Conservation (phyloP, 2,888 invertebrate species). For the Limnephilus auricula region DNA sequence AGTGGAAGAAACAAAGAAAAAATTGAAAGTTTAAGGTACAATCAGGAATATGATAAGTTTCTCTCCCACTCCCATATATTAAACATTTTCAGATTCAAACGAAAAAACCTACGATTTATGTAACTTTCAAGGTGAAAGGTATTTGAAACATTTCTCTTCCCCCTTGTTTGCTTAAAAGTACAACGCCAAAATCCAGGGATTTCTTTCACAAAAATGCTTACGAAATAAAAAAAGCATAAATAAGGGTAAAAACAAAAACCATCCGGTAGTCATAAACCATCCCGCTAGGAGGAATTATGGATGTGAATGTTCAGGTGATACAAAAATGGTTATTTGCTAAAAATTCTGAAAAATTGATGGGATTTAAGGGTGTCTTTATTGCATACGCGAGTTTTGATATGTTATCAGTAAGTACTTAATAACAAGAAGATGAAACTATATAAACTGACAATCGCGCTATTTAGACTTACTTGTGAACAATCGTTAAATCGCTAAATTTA, state of each 20-base stretch:
- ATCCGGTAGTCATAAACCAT: constrained; percentile 63
- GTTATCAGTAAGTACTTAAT: too few species aligned
- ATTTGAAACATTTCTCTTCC: constrained; percentile 52
- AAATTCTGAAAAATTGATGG: constrained; percentile 8
- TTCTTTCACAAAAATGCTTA: constrained; percentile 59
- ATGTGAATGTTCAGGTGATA: constrained; percentile 53
- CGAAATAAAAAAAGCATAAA: constrained; percentile 63
- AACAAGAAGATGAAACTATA: too few species aligned
- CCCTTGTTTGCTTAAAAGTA: constrained; percentile 62
- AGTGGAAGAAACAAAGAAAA: not conserved
- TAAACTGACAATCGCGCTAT: too few species aligned
- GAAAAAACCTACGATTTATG: constrained; percentile 57
- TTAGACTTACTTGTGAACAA: too few species aligned
- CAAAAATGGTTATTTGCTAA: constrained; percentile 2
- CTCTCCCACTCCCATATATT: not conserved
- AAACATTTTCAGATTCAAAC: constrained; percentile 34
- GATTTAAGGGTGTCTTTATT: not conserved
- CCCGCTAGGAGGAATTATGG: constrained; percentile 54
- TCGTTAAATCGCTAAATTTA: too few species aligned
- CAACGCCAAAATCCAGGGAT: constrained; percentile 59
- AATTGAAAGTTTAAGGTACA: not conserved
- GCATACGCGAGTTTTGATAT: not conserved
- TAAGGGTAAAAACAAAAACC: constrained; percentile 62
- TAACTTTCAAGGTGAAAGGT: constrained; percentile 57
- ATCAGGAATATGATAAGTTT: constrained; percentile 5